A percentile compares a stretch with the other conserved stretches of the same genome.
These are phyloP conservation scores for Drosophila busckii DNA, from an alignment of 1,140 invertebrate species.

Conservation along the genomic window DNA sequence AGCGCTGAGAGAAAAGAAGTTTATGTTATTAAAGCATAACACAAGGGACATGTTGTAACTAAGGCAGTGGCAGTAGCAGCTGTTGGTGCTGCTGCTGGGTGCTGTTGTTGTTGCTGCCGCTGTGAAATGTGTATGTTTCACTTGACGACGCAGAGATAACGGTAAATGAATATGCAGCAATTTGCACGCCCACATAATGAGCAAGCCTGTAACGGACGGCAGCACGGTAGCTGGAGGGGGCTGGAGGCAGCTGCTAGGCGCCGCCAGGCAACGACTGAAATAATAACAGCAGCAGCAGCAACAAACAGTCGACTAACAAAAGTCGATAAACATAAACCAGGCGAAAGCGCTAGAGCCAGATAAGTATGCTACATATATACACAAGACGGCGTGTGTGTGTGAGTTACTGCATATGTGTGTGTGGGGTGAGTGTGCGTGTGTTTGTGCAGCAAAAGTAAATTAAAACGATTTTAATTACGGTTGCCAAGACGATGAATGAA, in stretches of 20 bases:
- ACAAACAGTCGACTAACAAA: conserved; percentile 56
- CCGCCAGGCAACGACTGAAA: conserved; percentile 53
- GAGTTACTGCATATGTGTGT: conserved; percentile 3
- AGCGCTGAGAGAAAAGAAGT: conserved; percentile 59
- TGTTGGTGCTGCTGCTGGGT: conserved; percentile 52
- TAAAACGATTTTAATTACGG: conserved; percentile 79
- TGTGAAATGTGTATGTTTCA: conserved; percentile 61
- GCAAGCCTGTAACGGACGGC: conserved; percentile 13
- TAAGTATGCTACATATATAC: conserved; percentile 69
- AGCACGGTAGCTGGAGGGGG: neutral
- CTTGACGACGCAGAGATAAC: conserved; percentile 74
- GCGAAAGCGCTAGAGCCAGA: conserved; percentile 41
- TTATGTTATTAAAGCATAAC: conserved; percentile 69
- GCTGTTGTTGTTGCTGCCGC: conserved; percentile 55
- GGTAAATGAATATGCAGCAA: conserved; percentile 77
- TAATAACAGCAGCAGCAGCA: conserved; percentile 53
- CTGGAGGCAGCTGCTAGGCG: neutral
- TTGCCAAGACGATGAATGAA: conserved; percentile 78
- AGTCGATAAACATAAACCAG: conserved; percentile 74
- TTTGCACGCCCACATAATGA: conserved; percentile 76
- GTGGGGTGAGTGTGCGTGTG: conserved; percentile 24
- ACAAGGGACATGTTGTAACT: conserved; percentile 7
- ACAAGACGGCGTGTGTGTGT: conserved; percentile 10
- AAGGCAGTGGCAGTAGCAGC: conserved; percentile 27
- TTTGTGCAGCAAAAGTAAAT: conserved; percentile 68